These are phyloP conservation scores for Amniataba percoides DNA, from an alignment of 2,797 vertebrate species.

Conservation along the genomic window DNA sequence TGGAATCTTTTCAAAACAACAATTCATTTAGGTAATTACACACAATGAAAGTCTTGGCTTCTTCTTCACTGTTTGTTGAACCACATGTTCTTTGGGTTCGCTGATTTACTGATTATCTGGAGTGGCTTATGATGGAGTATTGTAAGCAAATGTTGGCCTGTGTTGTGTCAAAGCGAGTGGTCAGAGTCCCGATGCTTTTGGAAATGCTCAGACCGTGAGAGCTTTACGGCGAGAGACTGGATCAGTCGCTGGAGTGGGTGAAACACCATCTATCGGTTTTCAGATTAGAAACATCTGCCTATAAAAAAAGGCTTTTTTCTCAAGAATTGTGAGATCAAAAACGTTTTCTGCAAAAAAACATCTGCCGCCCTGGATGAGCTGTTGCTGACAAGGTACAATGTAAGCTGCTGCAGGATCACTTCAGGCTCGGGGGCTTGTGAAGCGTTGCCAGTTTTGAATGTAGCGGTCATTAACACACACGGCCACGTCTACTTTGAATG, in stretches of 20 bases:
- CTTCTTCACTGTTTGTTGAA: conserved; percentile 2
- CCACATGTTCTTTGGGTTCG: conserved; percentile 38
- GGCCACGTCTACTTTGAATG: conserved; percentile 28
- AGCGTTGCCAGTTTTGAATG: conserved; percentile 46
- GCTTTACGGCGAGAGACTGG: conserved; percentile 23
- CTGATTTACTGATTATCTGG: conserved; percentile 36
- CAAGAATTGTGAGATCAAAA: conserved; percentile 42
- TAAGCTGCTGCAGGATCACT: conserved; percentile 62
- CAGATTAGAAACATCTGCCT: conserved; percentile 71
- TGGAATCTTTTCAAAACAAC: not conserved
- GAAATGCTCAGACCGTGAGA: conserved; percentile 43
- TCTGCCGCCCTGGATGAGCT: conserved; percentile 63
- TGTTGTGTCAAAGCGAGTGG: conserved; percentile 34
- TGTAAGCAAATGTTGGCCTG: conserved; percentile 61
- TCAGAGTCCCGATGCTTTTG: conserved; percentile 59
- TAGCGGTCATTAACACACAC: conserved; percentile 41
- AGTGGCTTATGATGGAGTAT: conserved; percentile 56
- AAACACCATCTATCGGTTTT: conserved; percentile 52
- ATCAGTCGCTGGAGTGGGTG: conserved; percentile 45
- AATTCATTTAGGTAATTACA: not conserved
- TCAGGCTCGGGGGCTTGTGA: conserved; percentile 46
- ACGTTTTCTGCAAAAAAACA: conserved; percentile 56
- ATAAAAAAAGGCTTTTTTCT: conserved; percentile 40
- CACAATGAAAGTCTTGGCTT: not conserved
- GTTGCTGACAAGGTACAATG: conserved; percentile 70